These are phyloP conservation scores for Physeter macrocephalus DNA, from an alignment of 2,113 vertebrate genomes.

Conservation along the genomic window DNA sequence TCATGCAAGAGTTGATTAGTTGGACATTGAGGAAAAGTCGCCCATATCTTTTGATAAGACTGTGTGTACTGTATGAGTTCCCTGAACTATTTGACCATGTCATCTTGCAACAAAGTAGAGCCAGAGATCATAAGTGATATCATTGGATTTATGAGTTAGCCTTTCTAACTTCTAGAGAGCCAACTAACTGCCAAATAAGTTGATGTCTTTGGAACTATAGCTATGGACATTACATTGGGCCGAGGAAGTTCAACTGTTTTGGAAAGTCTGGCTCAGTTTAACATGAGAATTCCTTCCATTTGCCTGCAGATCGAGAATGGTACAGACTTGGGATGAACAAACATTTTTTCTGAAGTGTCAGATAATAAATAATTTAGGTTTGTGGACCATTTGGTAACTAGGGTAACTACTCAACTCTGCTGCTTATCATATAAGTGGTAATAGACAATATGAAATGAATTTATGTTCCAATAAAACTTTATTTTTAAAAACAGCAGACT, in stretches of 20 bases:
- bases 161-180: neutral
- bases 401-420: neutral
- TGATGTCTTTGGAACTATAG: neutral
- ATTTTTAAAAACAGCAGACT: neutral
- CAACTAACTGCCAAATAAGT: neutral
- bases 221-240: neutral
- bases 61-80: neutral
- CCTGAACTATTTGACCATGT: neutral
- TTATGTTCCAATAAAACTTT: neutral
- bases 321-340: neutral
- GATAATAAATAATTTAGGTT: neutral
- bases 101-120: neutral
- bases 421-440: neutral
- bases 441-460: neutral
- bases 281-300: neutral
- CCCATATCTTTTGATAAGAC: neutral
- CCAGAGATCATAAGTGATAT: neutral
- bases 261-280: neutral
- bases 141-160: neutral
- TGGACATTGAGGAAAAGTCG: neutral
- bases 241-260: neutral
- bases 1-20: neutral
- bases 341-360: neutral
- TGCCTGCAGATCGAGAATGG: neutral
- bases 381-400: neutral